Base-by-base conservation (phyloP, 2,797 vertebrate species). In the Anas bahamensis region DNA sequence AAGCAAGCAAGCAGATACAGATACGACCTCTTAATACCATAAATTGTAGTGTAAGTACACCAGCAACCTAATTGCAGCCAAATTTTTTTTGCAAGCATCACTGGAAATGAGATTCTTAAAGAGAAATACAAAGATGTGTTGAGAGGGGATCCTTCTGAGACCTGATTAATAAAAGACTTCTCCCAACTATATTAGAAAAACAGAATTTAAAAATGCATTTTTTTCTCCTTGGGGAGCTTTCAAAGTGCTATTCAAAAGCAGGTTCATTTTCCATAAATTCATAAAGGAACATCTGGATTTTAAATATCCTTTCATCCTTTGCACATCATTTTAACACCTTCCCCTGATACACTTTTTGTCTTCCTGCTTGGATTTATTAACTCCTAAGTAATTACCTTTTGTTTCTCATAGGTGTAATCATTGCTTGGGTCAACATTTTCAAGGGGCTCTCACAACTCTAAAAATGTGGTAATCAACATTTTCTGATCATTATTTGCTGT, bases 301-400 rank as follows among this genome's bases (percentile, higher is more conserved):
- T 91, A 93, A 94, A 95, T 89, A 93, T 33, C 70, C 81, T 94
- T 95, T 96, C 88, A 95, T 89, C 88, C 70, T 94, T 90, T 79
- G 79, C 56, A 93, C 76, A 91, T 86, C 48, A 76, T 82, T 93
- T 91, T 89, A 89, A 89, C 64, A 82, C 83, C 93, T 91, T 93
- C 89, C 94, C 83, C 68, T 89, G 91, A 76, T 65, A 90, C 76
- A 73, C 23, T 84, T 91, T 89, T 89, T 89, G 46, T 86, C 64
- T 90, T 93, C 84, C 80, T 91, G 89, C 84, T 63, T 44, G 88
- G 65, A 86, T 95, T 91, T 96, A 93, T 91, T 94, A 93, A 68
- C 70, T 87, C 56, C 75, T 86, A 90, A 84, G 80, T 94, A 91
- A 95, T 96, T 94, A 92, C 59, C 59, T 93, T 84, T 73, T 77